A percentile compares a stretch with the other conserved stretches of the same genome.
Evolutionary conservation across 2,113 vertebrate genomes (phyloP).

Genomic region (Neolamprologus devosi): DNA sequence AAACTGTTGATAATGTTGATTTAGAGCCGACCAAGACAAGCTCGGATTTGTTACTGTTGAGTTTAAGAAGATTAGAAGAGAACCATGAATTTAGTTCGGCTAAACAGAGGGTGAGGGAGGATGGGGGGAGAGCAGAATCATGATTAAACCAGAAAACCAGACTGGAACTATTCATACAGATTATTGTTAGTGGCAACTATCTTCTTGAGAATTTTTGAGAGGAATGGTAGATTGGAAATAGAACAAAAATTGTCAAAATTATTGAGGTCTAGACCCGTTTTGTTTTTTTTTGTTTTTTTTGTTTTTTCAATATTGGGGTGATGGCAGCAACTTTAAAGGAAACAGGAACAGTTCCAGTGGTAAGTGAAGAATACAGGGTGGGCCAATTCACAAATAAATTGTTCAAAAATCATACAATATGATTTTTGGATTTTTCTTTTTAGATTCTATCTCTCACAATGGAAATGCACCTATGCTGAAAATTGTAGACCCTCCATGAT

Average conservation of each 20-base stretch:
- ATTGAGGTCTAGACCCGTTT: not conserved
- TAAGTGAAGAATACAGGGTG: not conserved
- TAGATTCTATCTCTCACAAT: not conserved
- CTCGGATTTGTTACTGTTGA: not conserved
- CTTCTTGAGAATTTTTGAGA: not conserved
- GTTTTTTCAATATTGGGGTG: not conserved
- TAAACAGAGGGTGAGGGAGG: not conserved
- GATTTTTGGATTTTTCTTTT: not conserved
- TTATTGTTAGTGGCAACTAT: not conserved
- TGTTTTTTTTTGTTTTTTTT: accelerated
- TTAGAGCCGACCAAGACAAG: not conserved
- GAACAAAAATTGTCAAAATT: not conserved
- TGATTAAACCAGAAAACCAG: not conserved
- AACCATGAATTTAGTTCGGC: not conserved
- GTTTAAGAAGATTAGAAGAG: not conserved
- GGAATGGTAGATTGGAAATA: not conserved
- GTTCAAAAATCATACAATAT: not conserved
- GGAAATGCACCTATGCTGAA: not conserved
- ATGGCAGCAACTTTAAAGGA: not conserved
- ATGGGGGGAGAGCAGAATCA: not conserved
- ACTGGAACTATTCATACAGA: not conserved
- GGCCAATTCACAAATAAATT: not conserved
- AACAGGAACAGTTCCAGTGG: not conserved
- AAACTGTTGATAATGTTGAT: not conserved
- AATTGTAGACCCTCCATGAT: not conserved